These are phyloP conservation scores for Sinocyclocheilus anophthalmus DNA, from an alignment of 2,113 vertebrate genomes.

Conservation along the genomic window DNA sequence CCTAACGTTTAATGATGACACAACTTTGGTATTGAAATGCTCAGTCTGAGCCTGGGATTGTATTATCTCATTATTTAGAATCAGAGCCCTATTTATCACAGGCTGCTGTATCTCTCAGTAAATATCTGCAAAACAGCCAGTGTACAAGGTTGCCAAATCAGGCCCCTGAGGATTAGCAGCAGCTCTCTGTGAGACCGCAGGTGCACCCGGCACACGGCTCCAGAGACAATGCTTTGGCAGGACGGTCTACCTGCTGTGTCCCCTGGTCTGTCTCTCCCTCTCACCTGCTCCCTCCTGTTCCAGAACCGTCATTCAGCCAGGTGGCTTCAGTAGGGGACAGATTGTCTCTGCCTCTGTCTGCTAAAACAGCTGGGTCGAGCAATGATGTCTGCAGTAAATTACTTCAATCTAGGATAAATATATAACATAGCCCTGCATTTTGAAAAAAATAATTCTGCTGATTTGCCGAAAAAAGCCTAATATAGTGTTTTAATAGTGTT, in stretches of 20 bases:
- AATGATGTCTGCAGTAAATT: too few relatives aligned
- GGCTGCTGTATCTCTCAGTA: conserved; percentile 34
- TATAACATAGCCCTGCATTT: too few relatives aligned
- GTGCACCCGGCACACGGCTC: conserved; percentile 38
- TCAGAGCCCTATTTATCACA: conserved; percentile 29
- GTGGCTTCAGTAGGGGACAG: conserved; percentile 14
- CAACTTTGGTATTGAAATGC: conserved; percentile 17
- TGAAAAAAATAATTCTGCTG: too few relatives aligned
- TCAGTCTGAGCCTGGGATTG: not conserved
- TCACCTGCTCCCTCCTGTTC: conserved; percentile 35
- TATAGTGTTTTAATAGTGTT: too few relatives aligned
- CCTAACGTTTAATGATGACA: conserved; percentile 29
- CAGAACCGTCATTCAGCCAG: conserved; percentile 20
- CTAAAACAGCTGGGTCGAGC: conserved; percentile 4
- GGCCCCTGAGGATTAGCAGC: conserved; percentile 48
- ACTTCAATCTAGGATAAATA: too few relatives aligned
- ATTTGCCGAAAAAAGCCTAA: too few relatives aligned
- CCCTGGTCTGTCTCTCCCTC: conserved; percentile 24
- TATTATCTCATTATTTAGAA: conserved; percentile 39
- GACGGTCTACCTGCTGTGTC: conserved; percentile 34
- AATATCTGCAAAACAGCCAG: conserved; percentile 44
- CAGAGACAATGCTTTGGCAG: conserved; percentile 55
- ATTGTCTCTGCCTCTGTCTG: not conserved
- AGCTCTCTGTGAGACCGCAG: conserved; percentile 46
- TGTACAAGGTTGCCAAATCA: conserved; percentile 37